Conservation (phyloP, 2,888 invertebrate species). For the Isoperla grammatica region DNA sequence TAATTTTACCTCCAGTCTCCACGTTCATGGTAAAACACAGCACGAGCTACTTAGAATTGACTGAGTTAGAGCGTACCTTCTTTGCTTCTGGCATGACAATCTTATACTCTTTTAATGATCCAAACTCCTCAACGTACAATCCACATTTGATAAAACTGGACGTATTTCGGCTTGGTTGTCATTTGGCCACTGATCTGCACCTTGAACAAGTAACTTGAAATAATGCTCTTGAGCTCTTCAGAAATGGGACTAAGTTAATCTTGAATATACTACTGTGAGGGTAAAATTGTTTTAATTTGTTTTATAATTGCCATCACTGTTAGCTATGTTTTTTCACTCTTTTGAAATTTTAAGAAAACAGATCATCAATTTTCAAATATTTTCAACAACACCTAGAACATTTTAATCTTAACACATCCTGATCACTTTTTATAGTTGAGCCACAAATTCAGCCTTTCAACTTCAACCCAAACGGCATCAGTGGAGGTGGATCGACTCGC, state of each 20-base stretch:
- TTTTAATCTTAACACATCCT: neutral
- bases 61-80: slow-evolving; percentile 31
- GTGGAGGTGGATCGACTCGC: slow-evolving; percentile 49
- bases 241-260: too few relatives aligned
- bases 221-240: too few relatives aligned
- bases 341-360: too few relatives aligned
- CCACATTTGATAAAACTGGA: too few relatives aligned
- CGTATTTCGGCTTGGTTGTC: too few relatives aligned
- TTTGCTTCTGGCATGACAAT: neutral
- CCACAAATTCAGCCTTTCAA: slow-evolving; percentile 52
- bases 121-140: neutral
- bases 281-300: too few relatives aligned
- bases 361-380: slow-evolving; percentile 32
- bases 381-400: too few relatives aligned
- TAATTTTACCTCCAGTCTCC: slow-evolving; percentile 36
- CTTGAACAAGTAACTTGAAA: too few relatives aligned
- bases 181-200: too few relatives aligned
- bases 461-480: slow-evolving; percentile 48
- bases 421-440: slow-evolving; percentile 40
- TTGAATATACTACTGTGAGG: too few relatives aligned
- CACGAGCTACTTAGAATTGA: slow-evolving; percentile 43
- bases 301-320: too few relatives aligned
- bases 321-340: too few relatives aligned
- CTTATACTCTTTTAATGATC: slow-evolving; percentile 2
- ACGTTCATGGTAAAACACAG: slow-evolving; percentile 46